Conservation (phyloP, 2,888 invertebrate species). For the Polyommatus iphigenia region DNA sequence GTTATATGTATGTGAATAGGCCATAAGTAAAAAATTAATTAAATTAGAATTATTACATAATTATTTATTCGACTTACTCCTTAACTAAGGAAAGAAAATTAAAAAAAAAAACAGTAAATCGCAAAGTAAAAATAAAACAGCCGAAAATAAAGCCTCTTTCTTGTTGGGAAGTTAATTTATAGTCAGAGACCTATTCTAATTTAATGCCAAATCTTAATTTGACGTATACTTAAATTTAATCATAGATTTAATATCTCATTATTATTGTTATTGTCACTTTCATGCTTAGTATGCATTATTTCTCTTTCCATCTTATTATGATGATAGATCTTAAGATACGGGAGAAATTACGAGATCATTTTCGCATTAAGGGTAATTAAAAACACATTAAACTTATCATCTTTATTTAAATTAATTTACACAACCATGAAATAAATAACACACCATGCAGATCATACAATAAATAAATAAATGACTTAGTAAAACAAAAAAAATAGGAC, state of each 20-base stretch:
- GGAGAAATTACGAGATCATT: neutral
- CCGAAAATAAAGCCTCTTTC: too few species aligned
- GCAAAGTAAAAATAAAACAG: too few species aligned
- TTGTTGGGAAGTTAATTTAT: too few species aligned
- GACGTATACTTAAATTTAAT: neutral
- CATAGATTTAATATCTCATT: neutral
- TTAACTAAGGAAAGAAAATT: too few species aligned
- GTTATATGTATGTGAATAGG: too few species aligned
- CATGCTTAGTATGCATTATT: too few species aligned
- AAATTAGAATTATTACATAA: neutral
- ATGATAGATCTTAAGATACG: neutral
- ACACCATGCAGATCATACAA: constrained; percentile 33
- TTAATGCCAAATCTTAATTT: too few species aligned
- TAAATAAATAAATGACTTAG: constrained; percentile 36
- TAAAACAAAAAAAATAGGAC: constrained; percentile 31
- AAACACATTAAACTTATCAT: neutral
- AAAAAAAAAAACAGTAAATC: too few species aligned
- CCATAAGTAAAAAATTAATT: neutral
- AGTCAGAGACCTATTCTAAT: too few species aligned
- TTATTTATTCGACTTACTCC: too few species aligned
- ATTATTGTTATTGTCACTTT: too few species aligned
- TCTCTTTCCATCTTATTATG: too few species aligned
- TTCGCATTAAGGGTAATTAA: neutral
- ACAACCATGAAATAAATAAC: constrained; percentile 31
- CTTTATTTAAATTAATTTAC: constrained; percentile 20